Conservation (phyloP, 2,888 invertebrate genomes). For the Escarpia spicata region DNA sequence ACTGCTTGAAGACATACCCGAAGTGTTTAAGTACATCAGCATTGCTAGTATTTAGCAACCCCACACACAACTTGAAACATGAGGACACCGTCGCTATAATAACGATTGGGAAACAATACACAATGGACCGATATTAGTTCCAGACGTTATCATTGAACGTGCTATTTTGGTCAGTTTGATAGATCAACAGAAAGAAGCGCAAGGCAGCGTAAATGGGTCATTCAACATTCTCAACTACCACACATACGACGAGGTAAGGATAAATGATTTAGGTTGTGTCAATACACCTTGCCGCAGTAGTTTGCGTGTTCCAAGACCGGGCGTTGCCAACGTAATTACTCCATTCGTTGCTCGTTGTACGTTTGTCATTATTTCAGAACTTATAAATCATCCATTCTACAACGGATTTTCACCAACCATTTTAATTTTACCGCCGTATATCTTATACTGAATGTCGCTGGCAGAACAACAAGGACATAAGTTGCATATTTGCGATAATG, state of each 20-base stretch:
- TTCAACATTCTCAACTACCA: slow-evolving; percentile 36
- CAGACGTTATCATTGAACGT: background rate
- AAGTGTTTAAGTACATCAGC: too few relatives aligned
- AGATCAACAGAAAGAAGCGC: background rate
- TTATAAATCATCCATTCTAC: background rate
- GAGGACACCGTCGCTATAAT: background rate
- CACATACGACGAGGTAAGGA: slow-evolving; percentile 36
- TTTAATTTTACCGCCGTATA: background rate
- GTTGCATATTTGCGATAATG: too few relatives aligned
- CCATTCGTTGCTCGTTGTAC: background rate
- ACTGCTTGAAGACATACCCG: too few relatives aligned
- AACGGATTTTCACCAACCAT: background rate
- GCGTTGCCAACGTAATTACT: background rate
- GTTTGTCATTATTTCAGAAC: background rate
- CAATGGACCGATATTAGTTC: background rate
- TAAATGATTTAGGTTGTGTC: background rate
- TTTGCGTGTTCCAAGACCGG: background rate
- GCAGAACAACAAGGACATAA: too few relatives aligned
- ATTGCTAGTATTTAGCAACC: too few relatives aligned
- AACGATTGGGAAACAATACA: background rate
- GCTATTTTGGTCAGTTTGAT: background rate
- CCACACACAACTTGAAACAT: background rate
- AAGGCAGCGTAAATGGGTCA: background rate
- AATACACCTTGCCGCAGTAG: background rate
- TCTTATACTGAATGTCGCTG: too few relatives aligned